Evolutionary conservation across 2,888 invertebrate genomes (phyloP).

Genomic region (Meandrusa payeni): DNA sequence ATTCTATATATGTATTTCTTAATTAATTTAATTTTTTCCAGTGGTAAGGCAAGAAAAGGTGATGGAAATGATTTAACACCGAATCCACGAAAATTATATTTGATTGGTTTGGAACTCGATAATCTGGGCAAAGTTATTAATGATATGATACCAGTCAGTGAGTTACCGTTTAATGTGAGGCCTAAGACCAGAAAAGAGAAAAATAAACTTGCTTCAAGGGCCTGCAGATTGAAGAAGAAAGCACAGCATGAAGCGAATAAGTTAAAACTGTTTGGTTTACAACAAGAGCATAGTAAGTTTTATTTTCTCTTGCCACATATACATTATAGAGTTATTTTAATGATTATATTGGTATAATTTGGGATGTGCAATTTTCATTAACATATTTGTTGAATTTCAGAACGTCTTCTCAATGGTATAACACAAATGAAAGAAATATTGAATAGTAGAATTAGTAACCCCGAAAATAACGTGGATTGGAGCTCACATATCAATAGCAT

Average conservation of each 20-base stretch:
- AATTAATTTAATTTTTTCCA: slow-evolving; percentile 42
- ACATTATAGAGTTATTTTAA: too few relatives aligned
- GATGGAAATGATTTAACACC: slow-evolving; percentile 99
- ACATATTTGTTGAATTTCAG: slow-evolving; percentile 64
- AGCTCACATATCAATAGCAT: slow-evolving; percentile 86
- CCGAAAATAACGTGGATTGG: slow-evolving; percentile 80
- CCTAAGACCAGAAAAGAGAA: slow-evolving; percentile 98
- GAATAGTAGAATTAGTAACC: slow-evolving; percentile 83
- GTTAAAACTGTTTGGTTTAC: slow-evolving; percentile 95
- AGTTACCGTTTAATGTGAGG: slow-evolving; percentile 92
- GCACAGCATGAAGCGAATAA: slow-evolving; percentile 99
- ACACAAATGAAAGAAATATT: slow-evolving; percentile 88
- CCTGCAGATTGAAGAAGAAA: slow-evolving; percentile 98
- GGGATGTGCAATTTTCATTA: too few relatives aligned
- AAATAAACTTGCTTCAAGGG: slow-evolving; percentile 97
- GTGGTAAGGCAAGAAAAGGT: slow-evolving; percentile 96
- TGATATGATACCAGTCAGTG: slow-evolving; percentile 97
- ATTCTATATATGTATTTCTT: background rate
- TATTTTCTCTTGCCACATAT: too few relatives aligned
- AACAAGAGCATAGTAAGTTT: slow-evolving; percentile 95
- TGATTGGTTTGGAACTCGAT: slow-evolving; percentile 95
- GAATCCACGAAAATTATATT: slow-evolving; percentile 93
- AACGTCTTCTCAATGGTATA: slow-evolving; percentile 88
- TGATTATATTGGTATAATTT: too few relatives aligned
- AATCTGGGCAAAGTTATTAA: slow-evolving; percentile 95